Evolutionary conservation across 2,888 invertebrate genomes (phyloP), one percentile per base, ranked within the genome.

Genomic region (Rambutsinella grinnellia): DNA sequence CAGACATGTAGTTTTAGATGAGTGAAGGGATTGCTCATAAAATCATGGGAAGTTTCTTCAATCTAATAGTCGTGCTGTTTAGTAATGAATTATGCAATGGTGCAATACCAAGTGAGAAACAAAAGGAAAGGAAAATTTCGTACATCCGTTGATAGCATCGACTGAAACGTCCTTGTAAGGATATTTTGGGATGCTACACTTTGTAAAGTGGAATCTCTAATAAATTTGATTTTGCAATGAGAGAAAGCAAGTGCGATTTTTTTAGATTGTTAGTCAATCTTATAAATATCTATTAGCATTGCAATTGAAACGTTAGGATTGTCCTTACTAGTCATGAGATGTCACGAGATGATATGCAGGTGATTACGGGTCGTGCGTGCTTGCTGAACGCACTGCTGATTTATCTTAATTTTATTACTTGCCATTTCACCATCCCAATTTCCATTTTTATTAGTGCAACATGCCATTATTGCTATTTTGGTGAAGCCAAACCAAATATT

Each of bases 201-300:
- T 53, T 3, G 47, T 28, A 56, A 47, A 57, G 57, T 24, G 3
- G 57, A 56, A 66, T 47, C 13, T 57, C 66, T 47, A 66, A n/a
- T n/a, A n/a, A n/a, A 57, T 66, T 56, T 27, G 56, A 57, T 66
- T 66, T 46, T 66, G 66, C 26, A 66, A 66, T 24, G 54, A 57
- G 66, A 66, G 66, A 66, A 57, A 66, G 66, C 66, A 66, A 23
- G 56, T n/a, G 49, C 51, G 62, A 62, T 51, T 51, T 53, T 51
- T 53, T n/a, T n/a, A n/a, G n/a, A n/a, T n/a, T 63, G 28, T 62
- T 53, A 36, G 63, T 36, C 36, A 36, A 36, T 36, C 36, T 36
- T 36, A 8, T 5, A 36, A 36, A 36, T n/a, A n/a, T 8, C 36
- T 8, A 36, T 36, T 36, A 8, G 13, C 36, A 36, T 36, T 36